These are phyloP conservation scores for Callorhinus ursinus DNA, from an alignment of 2,113 vertebrate species.

Conservation along the genomic window DNA sequence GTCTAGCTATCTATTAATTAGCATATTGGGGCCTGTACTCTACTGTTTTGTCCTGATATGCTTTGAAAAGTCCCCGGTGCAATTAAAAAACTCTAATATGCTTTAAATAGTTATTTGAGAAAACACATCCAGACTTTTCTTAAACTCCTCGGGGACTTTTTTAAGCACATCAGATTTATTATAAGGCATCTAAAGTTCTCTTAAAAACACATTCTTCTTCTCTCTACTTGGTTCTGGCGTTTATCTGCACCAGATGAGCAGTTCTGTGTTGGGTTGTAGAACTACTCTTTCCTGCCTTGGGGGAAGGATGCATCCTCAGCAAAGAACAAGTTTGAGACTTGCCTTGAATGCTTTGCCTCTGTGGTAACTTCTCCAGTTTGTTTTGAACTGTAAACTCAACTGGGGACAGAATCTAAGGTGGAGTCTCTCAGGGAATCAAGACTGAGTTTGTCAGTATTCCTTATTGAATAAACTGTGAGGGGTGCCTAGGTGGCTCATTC, in stretches of 20 bases:
- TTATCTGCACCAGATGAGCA: neutral
- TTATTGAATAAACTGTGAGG: neutral
- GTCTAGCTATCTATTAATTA: conserved; percentile 90
- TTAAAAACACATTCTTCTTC: conserved; percentile 72
- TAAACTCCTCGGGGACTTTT: conserved; percentile 82
- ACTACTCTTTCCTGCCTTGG: neutral
- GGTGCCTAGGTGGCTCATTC: neutral
- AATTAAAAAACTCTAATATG: conserved; percentile 90
- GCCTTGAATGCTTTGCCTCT: neutral
- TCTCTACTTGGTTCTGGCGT: conserved; percentile 19
- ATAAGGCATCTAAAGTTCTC: conserved; percentile 81
- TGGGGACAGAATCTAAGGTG: neutral
- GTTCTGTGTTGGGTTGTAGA: neutral
- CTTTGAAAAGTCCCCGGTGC: conserved; percentile 88
- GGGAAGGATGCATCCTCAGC: neutral
- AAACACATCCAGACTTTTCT: conserved; percentile 84
- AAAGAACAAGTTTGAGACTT: neutral
- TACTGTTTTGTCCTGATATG: conserved; percentile 89
- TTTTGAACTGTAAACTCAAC: neutral
- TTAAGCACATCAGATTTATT: conserved; percentile 88
- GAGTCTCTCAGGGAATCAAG: neutral
- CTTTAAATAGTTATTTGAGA: conserved; percentile 89
- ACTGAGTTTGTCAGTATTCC: neutral
- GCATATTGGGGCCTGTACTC: conserved; percentile 88
- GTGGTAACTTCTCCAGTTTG: neutral